Evolutionary conservation across 2,797 vertebrate genomes (phyloP).

Genomic region (Serranus cabrilla): DNA sequence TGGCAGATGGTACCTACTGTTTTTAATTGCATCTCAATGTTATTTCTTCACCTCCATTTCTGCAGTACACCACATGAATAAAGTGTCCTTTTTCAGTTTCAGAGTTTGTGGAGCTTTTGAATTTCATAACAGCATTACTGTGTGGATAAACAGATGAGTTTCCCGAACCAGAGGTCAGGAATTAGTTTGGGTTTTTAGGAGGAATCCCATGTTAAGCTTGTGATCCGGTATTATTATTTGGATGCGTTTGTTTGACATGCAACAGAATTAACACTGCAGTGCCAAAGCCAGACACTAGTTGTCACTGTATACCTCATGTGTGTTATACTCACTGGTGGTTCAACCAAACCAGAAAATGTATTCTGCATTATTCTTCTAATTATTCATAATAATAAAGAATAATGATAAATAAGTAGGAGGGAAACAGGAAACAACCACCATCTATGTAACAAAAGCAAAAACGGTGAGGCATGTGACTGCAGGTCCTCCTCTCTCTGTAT

Average conservation of each 20-base stretch:
- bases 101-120: slow-evolving; percentile 25
- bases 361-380: too few relatives aligned
- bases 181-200: slow-evolving; percentile 56
- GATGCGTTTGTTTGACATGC: slow-evolving; percentile 56
- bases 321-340: not conserved
- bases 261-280: slow-evolving; percentile 35
- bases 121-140: slow-evolving; percentile 59
- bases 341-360: slow-evolving; percentile 16
- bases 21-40: not conserved
- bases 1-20: not conserved
- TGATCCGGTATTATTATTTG: slow-evolving; percentile 66
- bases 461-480: too few relatives aligned
- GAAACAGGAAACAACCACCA: too few relatives aligned
- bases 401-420: too few relatives aligned
- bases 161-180: slow-evolving; percentile 52
- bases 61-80: slow-evolving; percentile 3
- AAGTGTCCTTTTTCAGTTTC: slow-evolving; percentile 11
- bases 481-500: too few relatives aligned
- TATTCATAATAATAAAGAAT: too few relatives aligned
- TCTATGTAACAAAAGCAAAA: too few relatives aligned
- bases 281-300: slow-evolving; percentile 41
- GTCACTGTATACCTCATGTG: slow-evolving; percentile 17
- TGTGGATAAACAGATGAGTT: slow-evolving; percentile 47
- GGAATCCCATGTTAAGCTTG: slow-evolving; percentile 57
- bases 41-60: slow-evolving; percentile 9